Conservation (phyloP, 2,888 invertebrate genomes). For the Sarcophaga caerulescens region DNA sequence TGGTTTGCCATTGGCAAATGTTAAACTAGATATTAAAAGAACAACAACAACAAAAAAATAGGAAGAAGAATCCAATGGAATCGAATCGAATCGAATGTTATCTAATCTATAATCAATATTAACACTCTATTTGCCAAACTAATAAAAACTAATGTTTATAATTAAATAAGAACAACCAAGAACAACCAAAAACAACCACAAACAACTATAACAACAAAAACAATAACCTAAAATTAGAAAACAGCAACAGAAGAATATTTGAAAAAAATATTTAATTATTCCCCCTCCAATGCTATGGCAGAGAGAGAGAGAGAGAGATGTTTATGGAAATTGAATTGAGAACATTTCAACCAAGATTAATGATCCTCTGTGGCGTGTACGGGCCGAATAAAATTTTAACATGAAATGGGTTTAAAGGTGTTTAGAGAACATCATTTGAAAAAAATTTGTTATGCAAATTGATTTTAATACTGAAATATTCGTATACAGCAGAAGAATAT, state of each 20-base stretch:
- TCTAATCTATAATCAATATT: slow-evolving; percentile 63
- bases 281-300: slow-evolving; percentile 16
- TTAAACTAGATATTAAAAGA: slow-evolving; percentile 46
- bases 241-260: background rate
- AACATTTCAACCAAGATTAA: slow-evolving; percentile 28
- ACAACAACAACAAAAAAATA: background rate
- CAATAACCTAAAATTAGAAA: background rate
- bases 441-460: no score
- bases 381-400: background rate
- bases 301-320: slow-evolving; percentile 15
- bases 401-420: background rate
- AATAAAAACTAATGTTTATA: slow-evolving; percentile 16
- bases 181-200: background rate
- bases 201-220: background rate
- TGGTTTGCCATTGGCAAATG: background rate
- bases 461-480: no score
- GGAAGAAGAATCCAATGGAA: no score
- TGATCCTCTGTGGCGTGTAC: background rate
- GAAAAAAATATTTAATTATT: slow-evolving; percentile 11
- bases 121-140: slow-evolving; percentile 51
- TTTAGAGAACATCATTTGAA: background rate
- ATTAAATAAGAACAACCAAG: background rate
- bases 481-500: no score
- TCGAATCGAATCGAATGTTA: no score
- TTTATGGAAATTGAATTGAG: slow-evolving; percentile 46